Conservation (phyloP, 2,113 vertebrate species). For the Bothrops jararaca region DNA sequence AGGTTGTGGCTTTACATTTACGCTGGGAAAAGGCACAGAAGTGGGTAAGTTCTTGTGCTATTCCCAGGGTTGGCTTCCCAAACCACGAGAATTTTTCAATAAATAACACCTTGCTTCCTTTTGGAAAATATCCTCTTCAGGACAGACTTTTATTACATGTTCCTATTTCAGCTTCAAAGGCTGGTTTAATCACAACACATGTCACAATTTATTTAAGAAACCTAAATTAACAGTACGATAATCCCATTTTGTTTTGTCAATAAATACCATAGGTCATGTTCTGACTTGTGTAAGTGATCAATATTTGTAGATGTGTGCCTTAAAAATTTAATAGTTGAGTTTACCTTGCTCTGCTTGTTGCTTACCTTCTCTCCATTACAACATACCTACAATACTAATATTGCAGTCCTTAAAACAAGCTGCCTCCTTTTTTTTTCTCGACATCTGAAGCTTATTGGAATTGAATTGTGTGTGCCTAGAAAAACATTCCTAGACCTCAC, state of each 20-base stretch:
- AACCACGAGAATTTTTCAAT: neutral
- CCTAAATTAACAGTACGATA: neutral
- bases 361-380: neutral
- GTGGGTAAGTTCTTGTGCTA: slow-evolving; percentile 69
- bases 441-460: neutral
- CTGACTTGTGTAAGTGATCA: neutral
- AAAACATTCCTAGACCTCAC: neutral
- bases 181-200: neutral
- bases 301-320: neutral
- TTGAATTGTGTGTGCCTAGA: neutral
- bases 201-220: neutral
- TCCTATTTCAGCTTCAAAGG: neutral
- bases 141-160: neutral
- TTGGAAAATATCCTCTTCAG: neutral
- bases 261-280: neutral
- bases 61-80: neutral
- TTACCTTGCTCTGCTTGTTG: neutral
- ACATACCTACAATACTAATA: neutral
- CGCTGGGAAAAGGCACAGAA: slow-evolving; percentile 82
- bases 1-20: slow-evolving; percentile 82
- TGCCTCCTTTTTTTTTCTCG: neutral
- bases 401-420: neutral
- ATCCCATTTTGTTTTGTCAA: neutral
- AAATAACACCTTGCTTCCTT: neutral
- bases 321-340: neutral